Evolutionary conservation across 1,140 invertebrate genomes (phyloP), one percentile per base, ranked within the genome.

Genomic region (Sarcophaga peregrina): DNA sequence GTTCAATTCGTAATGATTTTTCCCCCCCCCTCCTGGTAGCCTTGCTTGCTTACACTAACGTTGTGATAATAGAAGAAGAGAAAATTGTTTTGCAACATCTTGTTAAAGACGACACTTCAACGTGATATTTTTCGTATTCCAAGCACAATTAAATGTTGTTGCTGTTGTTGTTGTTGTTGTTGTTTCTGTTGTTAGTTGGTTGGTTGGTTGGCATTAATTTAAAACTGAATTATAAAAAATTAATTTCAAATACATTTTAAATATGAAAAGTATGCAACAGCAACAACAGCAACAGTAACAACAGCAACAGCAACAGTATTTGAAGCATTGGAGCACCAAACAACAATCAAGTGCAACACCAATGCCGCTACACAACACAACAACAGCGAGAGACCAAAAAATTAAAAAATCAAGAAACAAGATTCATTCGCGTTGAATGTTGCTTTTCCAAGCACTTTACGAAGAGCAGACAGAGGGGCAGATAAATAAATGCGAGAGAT

Each of bases 231-330:
- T 76, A 17, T 76, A 17, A 50, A 62, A 62, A 76, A 76, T 76
- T 78, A 50, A 78, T 50, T 78, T 78, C 17, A 78, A 78, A 78
- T 5, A 78, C 47, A 78, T 78, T 20, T 52, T 17, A 78, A 78
- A 25, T 78, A 78, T 78, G 75, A 78, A 78, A 78, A 50, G 4
- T 20, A 78, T 78, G n/a, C 75, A 52, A 78, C 75, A 78, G 17
- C 75, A 78, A 50, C n/a, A 20, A 47, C 50, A 50, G 17, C 75
- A 78, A 50, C n/a, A 20, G 47, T 25, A 50, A 47, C 75, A 78
- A 50, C n/a, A 20, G n/a, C 75, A 52, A 78, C 75, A 78, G 47
- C 75, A 78, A 50, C n/a, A 20, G 75, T 25, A 50, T 78, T 20
- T 15, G 50, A 50, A 78, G 50, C 17, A 78, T 11, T 8, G n/a